Conservation (phyloP, 1,140 invertebrate genomes). For the Micrasema longulum region DNA sequence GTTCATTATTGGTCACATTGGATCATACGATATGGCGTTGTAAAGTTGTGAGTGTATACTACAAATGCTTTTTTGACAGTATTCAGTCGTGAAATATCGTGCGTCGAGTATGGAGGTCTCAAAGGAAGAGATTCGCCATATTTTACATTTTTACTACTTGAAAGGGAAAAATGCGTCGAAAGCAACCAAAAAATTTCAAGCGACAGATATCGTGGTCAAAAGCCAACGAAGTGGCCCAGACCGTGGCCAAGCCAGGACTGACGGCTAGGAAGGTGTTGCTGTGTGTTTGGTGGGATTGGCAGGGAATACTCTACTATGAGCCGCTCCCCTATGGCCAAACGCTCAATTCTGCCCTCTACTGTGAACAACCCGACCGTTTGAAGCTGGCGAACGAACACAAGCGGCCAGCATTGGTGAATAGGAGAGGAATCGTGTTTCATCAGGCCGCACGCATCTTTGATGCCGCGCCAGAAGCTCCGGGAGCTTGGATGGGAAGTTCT, state of each 20-base stretch:
- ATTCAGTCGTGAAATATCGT: not conserved
- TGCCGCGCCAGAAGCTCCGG: slow-evolving; percentile 17
- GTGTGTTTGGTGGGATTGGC: slow-evolving; percentile 24
- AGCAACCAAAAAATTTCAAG: too few species aligned
- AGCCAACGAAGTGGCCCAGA: slow-evolving; percentile 14
- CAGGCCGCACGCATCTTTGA: slow-evolving; percentile 22
- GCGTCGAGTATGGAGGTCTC: not conserved
- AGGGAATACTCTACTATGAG: slow-evolving; percentile 19
- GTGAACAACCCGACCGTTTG: too few species aligned
- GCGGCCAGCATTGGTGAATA: slow-evolving; percentile 1
- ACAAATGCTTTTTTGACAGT: too few species aligned
- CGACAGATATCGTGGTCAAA: too few species aligned
- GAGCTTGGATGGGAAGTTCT: slow-evolving; percentile 13
- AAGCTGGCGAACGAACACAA: not conserved
- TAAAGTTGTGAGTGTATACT: too few species aligned
- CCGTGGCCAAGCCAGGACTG: slow-evolving; percentile 16
- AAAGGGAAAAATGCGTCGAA: too few species aligned
- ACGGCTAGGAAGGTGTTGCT: slow-evolving; percentile 18
- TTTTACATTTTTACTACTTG: too few species aligned
- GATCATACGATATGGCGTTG: slow-evolving; percentile 1
- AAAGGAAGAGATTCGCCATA: too few species aligned
- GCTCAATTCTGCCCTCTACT: too few species aligned
- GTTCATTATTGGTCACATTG: slow-evolving; percentile 1
- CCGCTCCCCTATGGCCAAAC: slow-evolving; percentile 17
- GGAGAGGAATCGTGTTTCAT: slow-evolving; percentile 1